These are phyloP conservation scores for Sebastes fasciatus DNA, from an alignment of 2,113 vertebrate genomes.

Conservation along the genomic window DNA sequence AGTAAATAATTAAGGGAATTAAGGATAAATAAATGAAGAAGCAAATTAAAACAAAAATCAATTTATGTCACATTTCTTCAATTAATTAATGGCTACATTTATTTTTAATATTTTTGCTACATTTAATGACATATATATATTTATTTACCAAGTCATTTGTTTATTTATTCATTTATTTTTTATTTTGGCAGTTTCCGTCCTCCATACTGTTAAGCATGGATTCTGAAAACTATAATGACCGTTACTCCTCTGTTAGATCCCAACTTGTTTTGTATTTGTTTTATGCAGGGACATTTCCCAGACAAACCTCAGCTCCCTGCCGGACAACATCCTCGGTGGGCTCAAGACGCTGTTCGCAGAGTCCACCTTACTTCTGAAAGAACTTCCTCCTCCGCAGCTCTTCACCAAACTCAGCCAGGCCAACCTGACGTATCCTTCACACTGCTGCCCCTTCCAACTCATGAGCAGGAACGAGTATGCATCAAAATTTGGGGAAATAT, in stretches of 20 bases:
- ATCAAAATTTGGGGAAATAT: not conserved
- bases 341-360: slow-evolving; percentile 89
- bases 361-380: slow-evolving; percentile 88
- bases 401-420: slow-evolving; percentile 88
- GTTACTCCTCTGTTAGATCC: not conserved
- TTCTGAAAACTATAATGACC: not conserved
- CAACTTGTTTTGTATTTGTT: slow-evolving; percentile 1
- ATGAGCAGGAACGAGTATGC: slow-evolving; percentile 82
- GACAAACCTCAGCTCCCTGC: slow-evolving; percentile 89
- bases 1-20: too few relatives aligned
- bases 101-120: too few relatives aligned
- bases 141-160: too few relatives aligned
- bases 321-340: slow-evolving; percentile 86
- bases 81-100: too few relatives aligned
- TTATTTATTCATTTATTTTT: too few relatives aligned
- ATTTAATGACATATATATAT: too few relatives aligned
- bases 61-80: too few relatives aligned
- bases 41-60: too few relatives aligned
- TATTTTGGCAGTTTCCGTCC: too few relatives aligned
- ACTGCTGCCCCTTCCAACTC: slow-evolving; percentile 93
- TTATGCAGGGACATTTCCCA: slow-evolving; percentile 91
- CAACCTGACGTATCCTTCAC: slow-evolving; percentile 94
- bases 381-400: slow-evolving; percentile 88
- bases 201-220: not conserved
- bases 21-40: too few relatives aligned